Percentiles rank a stretch among this genome's conserved stretches.
phyloP scores from a whole-genome alignment of 2,888 invertebrate species.

The Drosophila sordidapex region DNA sequence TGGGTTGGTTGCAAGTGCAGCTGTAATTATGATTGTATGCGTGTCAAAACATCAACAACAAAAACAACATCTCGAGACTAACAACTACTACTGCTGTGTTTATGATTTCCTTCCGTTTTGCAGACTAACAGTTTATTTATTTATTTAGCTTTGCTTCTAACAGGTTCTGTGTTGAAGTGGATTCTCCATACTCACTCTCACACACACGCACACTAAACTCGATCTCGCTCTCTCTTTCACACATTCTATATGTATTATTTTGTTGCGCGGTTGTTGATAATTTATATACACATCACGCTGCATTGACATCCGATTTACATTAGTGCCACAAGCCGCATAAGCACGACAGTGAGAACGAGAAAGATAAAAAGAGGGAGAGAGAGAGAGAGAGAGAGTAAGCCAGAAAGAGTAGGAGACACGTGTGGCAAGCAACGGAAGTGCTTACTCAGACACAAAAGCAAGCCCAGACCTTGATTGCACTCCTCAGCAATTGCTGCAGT shows the following conservation, averaged over 20 bases:
- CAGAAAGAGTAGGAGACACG: slow-evolving; percentile 40
- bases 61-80: slow-evolving; percentile 15
- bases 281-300: slow-evolving; percentile 82
- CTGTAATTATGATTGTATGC: slow-evolving; percentile 78
- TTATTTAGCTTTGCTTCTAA: slow-evolving; percentile 69
- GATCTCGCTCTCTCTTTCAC: slow-evolving; percentile 17
- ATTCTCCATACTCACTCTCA: slow-evolving; percentile 19
- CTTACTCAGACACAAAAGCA: slow-evolving; percentile 46
- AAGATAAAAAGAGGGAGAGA: background rate
- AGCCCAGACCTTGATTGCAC: slow-evolving; percentile 38
- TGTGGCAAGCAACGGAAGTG: slow-evolving; percentile 64
- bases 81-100: slow-evolving; percentile 61
- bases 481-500: slow-evolving; percentile 34
- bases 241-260: slow-evolving; percentile 6
- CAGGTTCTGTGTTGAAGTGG: slow-evolving; percentile 67
- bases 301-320: slow-evolving; percentile 85
- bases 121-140: slow-evolving; percentile 78
- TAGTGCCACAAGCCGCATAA: slow-evolving; percentile 63
- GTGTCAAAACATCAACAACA: slow-evolving; percentile 72
- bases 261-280: slow-evolving; percentile 48
- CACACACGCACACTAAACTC: slow-evolving; percentile 6
- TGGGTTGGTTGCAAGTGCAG: slow-evolving; percentile 55
- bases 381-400: slow-evolving; percentile 9
- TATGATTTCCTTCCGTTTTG: slow-evolving; percentile 84
- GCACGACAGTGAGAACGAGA: background rate